Base-by-base conservation (phyloP, 2,113 vertebrate species). In the Hemicordylus capensis region DNA sequence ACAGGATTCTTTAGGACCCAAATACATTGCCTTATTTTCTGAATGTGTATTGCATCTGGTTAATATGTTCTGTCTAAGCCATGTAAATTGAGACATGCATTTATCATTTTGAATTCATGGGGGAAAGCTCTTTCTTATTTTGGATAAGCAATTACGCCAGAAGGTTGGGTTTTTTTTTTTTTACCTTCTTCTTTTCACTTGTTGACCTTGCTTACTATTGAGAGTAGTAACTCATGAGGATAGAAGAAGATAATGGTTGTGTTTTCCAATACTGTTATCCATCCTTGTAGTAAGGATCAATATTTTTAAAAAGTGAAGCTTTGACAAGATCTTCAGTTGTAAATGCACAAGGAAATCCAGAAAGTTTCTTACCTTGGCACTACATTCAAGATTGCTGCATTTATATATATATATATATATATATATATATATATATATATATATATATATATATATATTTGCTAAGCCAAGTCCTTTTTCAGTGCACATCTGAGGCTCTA, bases 161-260 rank as follows among this genome's bases (percentile, higher is more conserved):
- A 84, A 2, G n/a, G 51, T 54, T 54, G 51, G 51, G 51, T 10
- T 54, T 10, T 54, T 3, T 54, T n/a, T n/a, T n/a, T n/a, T n/a
- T n/a, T n/a, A n/a, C n/a, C n/a, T n/a, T n/a, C 14, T 24, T 3
- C 12, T 26, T 14, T 7, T 79, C 94, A 90, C 82, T 85, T 88
- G 63, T 86, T 69, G 76, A 93, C 93, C 92, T 96, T 95, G 88
- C 88, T 93, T 90, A 87, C 83, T 88, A 63, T 88, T 69, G 76
- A 83, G 37, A n/a, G 24, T 85, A 85, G 88, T 87, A 91, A 90
- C 80, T 87, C 89, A 88, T 4, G 81, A 92, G 89, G 90, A 73
- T 0, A 1, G 79, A 89, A 81, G 82, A 54, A 81, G 82, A 85
- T 96, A 92, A 94, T 91, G 81, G 86, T 67, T 64, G 54, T 48